A percentile compares a stretch with the other conserved stretches of the same genome.
phyloP scores from a whole-genome alignment of 2,113 vertebrate genomes.

The Neotoma lepida region DNA sequence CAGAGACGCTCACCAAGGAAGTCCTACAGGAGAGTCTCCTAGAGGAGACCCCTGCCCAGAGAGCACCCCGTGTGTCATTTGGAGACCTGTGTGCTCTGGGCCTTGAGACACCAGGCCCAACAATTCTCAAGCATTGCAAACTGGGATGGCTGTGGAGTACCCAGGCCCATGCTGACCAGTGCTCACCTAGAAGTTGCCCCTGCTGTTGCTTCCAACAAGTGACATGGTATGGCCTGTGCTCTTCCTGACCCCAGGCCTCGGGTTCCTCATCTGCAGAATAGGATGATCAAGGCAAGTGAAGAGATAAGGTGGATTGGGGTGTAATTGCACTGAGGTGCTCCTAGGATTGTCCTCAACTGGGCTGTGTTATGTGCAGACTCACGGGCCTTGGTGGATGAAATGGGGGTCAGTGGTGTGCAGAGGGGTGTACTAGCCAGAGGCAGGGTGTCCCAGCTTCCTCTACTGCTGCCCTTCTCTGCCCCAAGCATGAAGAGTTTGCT shows the following conservation, averaged over 20 bases:
- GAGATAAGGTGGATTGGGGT: not conserved
- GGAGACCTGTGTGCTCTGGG: not conserved
- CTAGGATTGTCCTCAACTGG: not conserved
- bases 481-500: not conserved
- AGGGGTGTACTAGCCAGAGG: not conserved
- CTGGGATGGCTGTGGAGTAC: too few relatives aligned
- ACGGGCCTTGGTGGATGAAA: not conserved
- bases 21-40: not conserved
- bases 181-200: not conserved
- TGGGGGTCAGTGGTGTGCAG: not conserved
- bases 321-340: not conserved
- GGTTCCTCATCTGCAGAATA: not conserved
- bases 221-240: not conserved
- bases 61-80: not conserved
- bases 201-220: not conserved
- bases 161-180: not conserved
- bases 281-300: fast-evolving
- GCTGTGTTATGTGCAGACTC: not conserved
- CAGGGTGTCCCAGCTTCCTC: not conserved
- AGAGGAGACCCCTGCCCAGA: not conserved
- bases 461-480: not conserved
- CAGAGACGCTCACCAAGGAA: not conserved
- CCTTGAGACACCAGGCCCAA: not conserved
- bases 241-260: not conserved
- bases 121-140: not conserved